Evolutionary conservation across 2,888 invertebrate species (phyloP), one percentile per base, ranked within the genome.

Genomic region (Zelleria hepariella): DNA sequence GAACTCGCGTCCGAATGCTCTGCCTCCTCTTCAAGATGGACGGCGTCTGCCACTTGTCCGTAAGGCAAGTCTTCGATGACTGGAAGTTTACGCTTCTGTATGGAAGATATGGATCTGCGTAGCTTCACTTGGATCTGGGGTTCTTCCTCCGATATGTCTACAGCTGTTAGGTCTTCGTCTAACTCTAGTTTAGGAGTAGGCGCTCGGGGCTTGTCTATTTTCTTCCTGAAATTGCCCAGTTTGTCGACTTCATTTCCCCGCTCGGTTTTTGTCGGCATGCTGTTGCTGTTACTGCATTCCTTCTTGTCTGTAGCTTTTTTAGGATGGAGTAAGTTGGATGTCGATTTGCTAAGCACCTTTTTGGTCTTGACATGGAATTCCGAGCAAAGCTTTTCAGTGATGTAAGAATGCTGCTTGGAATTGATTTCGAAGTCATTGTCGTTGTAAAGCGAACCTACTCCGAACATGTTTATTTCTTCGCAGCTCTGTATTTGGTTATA

Each of bases 321-420:
- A n/a, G 91, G 86, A 66, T 92, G 91, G 61, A 91, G 83, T 54
- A 92, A 77, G 71, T 91, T 92, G 1, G 91, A 91, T 0, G 92
- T 92, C 3, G 92, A 92, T 72, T 92, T 92, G 68, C 92, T 92
- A 3, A 92, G 82, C 52, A 89, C 89, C 65, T 90, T 86, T 68
- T 93, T 92, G 5, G 93, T 93, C 78, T 93, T 93, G 0, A 93
- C 93, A 66, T 93, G 93, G 68, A 93, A 93, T 75, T 93, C 93
- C 3, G 92, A 91, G 75, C 92, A 93, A 26, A 93, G 79, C 67
- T 93, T 91, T 66, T 93, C 92, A 15, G 93, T 93, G 49, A 93
- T 93, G 64, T 89, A 93, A 0, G 93, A 93, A 67, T 92, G 91
- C 59, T 91, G 91, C 63, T 90, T 89, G 65, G 75, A 87, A 67